phyloP scores from a whole-genome alignment of 2,113 vertebrate genomes.

The Solea senegalensis region DNA sequence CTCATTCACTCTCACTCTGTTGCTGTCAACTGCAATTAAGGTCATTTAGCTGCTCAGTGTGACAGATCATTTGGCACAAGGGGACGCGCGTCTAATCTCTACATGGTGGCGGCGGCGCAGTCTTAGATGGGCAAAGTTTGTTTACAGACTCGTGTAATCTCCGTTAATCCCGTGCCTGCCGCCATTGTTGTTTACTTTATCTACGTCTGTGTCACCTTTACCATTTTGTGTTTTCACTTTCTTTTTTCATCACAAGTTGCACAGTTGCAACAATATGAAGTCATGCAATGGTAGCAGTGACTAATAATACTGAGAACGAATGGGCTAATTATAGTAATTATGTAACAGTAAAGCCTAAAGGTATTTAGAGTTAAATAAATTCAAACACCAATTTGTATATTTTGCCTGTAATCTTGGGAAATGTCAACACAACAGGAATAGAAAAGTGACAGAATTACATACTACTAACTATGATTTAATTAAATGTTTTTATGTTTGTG shows the following conservation, averaged over 20 bases:
- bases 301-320: no score
- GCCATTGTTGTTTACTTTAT: neutral
- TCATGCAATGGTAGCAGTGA: no score
- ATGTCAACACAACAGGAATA: no score
- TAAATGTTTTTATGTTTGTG: no score
- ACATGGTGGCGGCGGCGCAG: neutral
- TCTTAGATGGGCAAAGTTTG: conserved; percentile 23
- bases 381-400: no score
- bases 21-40: conserved; percentile 74
- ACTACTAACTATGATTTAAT: no score
- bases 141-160: conserved; percentile 41
- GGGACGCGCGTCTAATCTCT: conserved; percentile 21
- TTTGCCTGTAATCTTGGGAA: no score
- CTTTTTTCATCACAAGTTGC: neutral
- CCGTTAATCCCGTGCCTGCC: neutral
- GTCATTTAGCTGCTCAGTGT: conserved; percentile 57
- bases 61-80: conserved; percentile 41
- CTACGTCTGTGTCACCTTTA: neutral
- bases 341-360: no score
- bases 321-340: no score
- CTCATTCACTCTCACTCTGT: conserved; percentile 47
- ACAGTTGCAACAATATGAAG: no score
- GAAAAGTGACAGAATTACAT: no score
- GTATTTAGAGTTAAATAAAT: no score
- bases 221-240: neutral